Conservation (phyloP, 2,797 vertebrate species). For the Platalea minor region DNA sequence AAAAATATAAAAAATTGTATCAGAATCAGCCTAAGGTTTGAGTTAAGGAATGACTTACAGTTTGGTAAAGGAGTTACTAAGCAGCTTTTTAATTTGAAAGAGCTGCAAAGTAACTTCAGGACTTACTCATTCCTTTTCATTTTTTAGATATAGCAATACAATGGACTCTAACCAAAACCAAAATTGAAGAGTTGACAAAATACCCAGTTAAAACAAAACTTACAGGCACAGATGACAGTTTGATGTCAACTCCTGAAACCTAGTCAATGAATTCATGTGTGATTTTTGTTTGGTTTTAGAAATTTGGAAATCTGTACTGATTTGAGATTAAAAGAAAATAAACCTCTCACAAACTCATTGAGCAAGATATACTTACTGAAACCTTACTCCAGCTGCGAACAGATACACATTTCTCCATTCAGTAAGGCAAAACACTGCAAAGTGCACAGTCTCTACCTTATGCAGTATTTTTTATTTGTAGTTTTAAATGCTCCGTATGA, state of each 20-base stretch:
- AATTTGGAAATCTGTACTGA: background rate
- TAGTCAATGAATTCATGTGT: background rate
- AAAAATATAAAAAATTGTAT: background rate
- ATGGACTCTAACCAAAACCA: background rate
- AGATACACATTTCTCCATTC: background rate
- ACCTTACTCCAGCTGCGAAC: background rate
- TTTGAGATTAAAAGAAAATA: background rate
- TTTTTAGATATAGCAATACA: background rate
- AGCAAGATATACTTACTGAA: background rate
- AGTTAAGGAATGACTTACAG: background rate
- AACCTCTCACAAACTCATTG: background rate
- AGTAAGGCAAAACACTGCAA: background rate
- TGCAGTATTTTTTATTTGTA: background rate
- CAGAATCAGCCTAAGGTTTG: background rate
- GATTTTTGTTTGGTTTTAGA: conserved; percentile 18
- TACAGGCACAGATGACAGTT: background rate
- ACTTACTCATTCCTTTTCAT: background rate
- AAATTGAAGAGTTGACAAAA: background rate
- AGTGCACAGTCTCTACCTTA: background rate
- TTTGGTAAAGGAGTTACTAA: background rate
- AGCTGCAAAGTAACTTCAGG: background rate
- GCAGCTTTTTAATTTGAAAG: background rate
- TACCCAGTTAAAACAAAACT: background rate
- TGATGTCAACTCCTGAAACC: background rate
- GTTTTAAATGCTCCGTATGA: background rate